Conservation (phyloP, 2,888 invertebrate species). For the Pardosa pseudoannulata region DNA sequence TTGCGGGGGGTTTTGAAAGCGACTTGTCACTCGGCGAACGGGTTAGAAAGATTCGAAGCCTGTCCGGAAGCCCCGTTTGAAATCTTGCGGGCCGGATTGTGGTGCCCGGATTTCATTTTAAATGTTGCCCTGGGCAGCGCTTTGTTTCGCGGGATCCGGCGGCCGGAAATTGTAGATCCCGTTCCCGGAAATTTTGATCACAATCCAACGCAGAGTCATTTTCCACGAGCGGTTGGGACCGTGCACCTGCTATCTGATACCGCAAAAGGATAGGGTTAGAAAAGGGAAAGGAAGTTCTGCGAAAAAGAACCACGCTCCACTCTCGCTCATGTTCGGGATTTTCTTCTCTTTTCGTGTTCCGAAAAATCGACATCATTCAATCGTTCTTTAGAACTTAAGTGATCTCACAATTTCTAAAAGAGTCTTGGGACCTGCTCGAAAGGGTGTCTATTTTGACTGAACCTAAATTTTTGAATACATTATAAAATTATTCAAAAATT, state of each 20-base stretch:
- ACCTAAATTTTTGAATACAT: too few species aligned
- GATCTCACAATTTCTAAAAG: too few species aligned
- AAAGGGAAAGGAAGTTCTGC: neutral
- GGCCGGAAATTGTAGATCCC: constrained; percentile 46
- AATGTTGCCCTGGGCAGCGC: constrained; percentile 25
- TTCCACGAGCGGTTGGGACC: neutral
- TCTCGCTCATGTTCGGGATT: too few species aligned
- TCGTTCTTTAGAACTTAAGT: too few species aligned
- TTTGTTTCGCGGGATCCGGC: constrained; percentile 42
- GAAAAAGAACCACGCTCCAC: constrained; percentile 33
- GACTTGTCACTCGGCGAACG: too few species aligned
- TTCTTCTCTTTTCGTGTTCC: too few species aligned
- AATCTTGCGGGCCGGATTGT: neutral
- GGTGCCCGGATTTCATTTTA: neutral
- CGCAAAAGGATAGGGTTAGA: neutral
- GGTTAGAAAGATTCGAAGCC: neutral
- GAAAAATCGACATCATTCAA: too few species aligned
- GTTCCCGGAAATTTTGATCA: constrained; percentile 44
- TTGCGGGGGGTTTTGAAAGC: too few species aligned
- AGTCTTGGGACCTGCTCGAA: too few species aligned
- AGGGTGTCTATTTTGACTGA: too few species aligned
- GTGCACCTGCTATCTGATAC: constrained; percentile 29
- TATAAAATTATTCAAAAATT: too few species aligned
- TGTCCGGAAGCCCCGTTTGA: neutral
- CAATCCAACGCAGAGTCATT: constrained; percentile 28